Evolutionary conservation across 1,140 invertebrate genomes (phyloP).

Genomic region (Drosophila ohnishii): DNA sequence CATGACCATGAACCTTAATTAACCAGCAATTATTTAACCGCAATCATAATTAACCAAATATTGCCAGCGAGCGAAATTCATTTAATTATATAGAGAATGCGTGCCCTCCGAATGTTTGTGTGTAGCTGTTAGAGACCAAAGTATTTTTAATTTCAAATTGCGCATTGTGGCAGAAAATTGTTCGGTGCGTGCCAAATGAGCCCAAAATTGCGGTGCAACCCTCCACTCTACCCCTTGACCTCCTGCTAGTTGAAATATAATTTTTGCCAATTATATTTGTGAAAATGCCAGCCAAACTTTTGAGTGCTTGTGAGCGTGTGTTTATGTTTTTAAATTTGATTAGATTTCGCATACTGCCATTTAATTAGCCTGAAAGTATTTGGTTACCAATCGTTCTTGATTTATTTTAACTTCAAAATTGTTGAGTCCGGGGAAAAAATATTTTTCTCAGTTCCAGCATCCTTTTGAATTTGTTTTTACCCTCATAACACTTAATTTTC

Average conservation of each 20-base stretch:
- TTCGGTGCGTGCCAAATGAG: slow-evolving; percentile 57
- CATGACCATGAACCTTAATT: slow-evolving; percentile 57
- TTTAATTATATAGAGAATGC: slow-evolving; percentile 53
- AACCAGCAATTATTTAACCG: slow-evolving; percentile 64
- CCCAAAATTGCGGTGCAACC: slow-evolving; percentile 35
- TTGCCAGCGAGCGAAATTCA: slow-evolving; percentile 23
- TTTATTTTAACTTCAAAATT: background rate
- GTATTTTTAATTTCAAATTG: slow-evolving; percentile 53
- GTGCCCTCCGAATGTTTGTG: slow-evolving; percentile 11
- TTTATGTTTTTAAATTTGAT: slow-evolving; percentile 38
- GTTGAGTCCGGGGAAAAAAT: background rate
- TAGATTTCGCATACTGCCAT: slow-evolving; percentile 25
- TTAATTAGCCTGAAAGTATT: slow-evolving; percentile 46
- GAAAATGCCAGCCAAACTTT: slow-evolving; percentile 33
- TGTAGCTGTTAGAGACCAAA: slow-evolving; percentile 28
- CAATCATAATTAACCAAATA: slow-evolving; percentile 65
- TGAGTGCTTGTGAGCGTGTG: slow-evolving; percentile 9
- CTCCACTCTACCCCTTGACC: background rate
- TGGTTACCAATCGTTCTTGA: slow-evolving; percentile 1
- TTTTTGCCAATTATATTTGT: slow-evolving; percentile 52
- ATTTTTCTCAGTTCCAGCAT: background rate
- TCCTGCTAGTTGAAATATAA: slow-evolving; percentile 22
- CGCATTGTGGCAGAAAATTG: slow-evolving; percentile 46
- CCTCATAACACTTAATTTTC: slow-evolving; percentile 15
- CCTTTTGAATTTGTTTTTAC: background rate